Conservation (phyloP, 2,888 invertebrate species). For the Stratiomys singularior region DNA sequence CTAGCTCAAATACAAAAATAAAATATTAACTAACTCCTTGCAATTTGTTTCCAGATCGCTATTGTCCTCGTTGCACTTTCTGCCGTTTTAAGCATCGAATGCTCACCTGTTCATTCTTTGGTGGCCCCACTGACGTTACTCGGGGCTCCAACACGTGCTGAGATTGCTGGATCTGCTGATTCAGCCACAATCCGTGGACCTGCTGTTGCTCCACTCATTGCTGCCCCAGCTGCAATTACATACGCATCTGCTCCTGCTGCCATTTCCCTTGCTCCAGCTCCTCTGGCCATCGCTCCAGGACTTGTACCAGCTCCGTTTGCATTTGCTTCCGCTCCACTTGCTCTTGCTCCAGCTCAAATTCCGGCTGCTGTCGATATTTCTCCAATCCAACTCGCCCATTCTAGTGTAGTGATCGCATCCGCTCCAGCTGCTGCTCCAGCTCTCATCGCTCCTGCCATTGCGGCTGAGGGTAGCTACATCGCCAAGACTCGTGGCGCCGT, state of each 20-base stretch:
- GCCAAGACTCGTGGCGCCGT: too few relatives aligned
- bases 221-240: conserved; percentile 52
- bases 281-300: not conserved
- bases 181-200: conserved; percentile 7
- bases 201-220: conserved; percentile 41
- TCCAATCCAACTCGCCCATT: too few relatives aligned
- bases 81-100: conserved; percentile 53
- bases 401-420: conserved; percentile 1
- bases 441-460: not conserved
- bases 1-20: not conserved
- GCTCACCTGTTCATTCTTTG: conserved; percentile 51
- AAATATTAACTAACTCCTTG: not conserved
- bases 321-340: not conserved
- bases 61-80: conserved; percentile 59
- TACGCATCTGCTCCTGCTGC: conserved; percentile 48
- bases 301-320: too few relatives aligned
- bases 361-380: too few relatives aligned
- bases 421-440: conserved; percentile 16
- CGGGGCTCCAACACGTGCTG: conserved; percentile 55
- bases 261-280: not conserved
- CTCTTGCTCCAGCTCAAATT: conserved; percentile 5
- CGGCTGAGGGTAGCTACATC: conserved; percentile 14
- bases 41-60: conserved; percentile 55
- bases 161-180: conserved; percentile 43
- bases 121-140: conserved; percentile 52